These are phyloP conservation scores for Aphelocoma coerulescens DNA, from an alignment of 2,113 vertebrate species.

Conservation along the genomic window DNA sequence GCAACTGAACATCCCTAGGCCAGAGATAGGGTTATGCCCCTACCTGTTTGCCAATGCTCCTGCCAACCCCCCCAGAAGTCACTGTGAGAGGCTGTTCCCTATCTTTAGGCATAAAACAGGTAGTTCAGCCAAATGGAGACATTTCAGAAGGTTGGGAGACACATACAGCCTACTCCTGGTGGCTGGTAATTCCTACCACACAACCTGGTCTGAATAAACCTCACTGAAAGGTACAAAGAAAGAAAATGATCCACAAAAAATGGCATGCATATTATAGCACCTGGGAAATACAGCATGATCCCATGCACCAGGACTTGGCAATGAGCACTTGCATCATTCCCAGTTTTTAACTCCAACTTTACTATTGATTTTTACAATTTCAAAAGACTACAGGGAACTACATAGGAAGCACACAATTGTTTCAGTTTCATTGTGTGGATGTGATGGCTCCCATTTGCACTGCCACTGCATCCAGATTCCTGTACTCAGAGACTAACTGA, in stretches of 20 bases:
- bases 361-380: not conserved
- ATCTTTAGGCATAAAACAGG: not conserved
- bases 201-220: not conserved
- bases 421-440: not conserved
- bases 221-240: not conserved
- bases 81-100: not conserved
- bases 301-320: not conserved
- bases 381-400: not conserved
- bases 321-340: not conserved
- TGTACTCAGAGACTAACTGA: not conserved
- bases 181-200: not conserved
- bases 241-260: not conserved
- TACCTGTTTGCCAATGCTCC: not conserved
- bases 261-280: not conserved
- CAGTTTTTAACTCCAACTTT: not conserved
- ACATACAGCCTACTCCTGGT: not conserved
- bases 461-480: not conserved
- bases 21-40: not conserved
- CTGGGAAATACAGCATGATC: not conserved
- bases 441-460: not conserved
- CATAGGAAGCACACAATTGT: not conserved
- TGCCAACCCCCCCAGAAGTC: not conserved
- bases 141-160: not conserved
- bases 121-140: not conserved
- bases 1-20: not conserved